Evolutionary conservation across 2,797 vertebrate genomes (phyloP), one percentile per base, ranked within the genome.

Genomic region (Phoeniculus purpureus): DNA sequence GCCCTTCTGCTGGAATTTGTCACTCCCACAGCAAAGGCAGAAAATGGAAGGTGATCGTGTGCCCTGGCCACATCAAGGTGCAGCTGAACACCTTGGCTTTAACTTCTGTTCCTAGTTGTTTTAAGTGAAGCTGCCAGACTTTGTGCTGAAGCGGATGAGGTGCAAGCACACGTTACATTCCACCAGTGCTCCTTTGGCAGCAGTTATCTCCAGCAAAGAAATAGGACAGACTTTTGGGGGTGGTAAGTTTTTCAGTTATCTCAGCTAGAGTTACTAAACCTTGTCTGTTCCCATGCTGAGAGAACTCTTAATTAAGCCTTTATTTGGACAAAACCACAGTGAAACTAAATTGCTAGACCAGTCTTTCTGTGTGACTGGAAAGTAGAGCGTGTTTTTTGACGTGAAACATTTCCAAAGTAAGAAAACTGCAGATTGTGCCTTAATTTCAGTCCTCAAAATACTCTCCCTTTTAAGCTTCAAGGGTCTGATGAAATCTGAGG

Each of bases 81-180:
- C 94, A 92, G 92, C 34, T 59, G 79, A 82, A 51, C 65, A 78
- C 75, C 48, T 94, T 87, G 82, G 58, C 43, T 94, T 85, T 80
- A 89, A 85, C 59, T 87, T 58, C 90, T 94, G 90, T 70, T 82
- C 86, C 55, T 89, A 90, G 79, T 43, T 94, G 70, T 82, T 94
- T 93, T 82, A 85, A 92, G 90, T 58, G 79, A 77, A 96, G 79
- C 91, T 94, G 90, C 93, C 92, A 94, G 89, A 77, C 73, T 94
- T 89, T 89, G 55, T 89, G 86, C 90, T 89, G 90, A 92, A 94
- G 95, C 51, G 43, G 79, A 90, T 94, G 93, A 95, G 92, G 92
- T 93, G 81, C 81, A 87, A 95, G 86, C 68, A 77, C 86, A 87
- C 0, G 3, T 85, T 90, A 15, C 81, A 85, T 96, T 94, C 94